Base-by-base conservation (phyloP, 2,113 vertebrate genomes). In the Ictalurus punctatus region DNA sequence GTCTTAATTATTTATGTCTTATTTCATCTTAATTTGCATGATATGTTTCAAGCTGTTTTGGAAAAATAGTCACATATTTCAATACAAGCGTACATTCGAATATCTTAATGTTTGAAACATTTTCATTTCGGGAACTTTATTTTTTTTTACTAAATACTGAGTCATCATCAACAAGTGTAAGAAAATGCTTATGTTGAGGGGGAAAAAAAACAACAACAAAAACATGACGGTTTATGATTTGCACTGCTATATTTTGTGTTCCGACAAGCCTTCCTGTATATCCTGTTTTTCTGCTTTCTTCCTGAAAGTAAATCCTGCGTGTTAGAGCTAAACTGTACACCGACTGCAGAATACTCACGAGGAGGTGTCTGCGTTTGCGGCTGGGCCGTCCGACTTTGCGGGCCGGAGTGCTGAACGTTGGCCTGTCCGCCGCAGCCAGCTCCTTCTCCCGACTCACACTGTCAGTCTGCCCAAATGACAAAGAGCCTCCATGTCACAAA, bases 341-440 rank as follows among this genome's bases (percentile, higher is more conserved):
- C 1, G 61, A 48, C 84, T 82, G 71, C 37, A 86, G 83, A 61
- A 83, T 89, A 97, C 98, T 98, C 93, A 99, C 98, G 89, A 94
- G 94, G 40, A 96, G 95, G 82, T 96, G 96, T 92, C 98, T 98
- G 94, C 96, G 97, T 91, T 98, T 99, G 86, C 96, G 94, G 89
- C 97, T 97, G 1, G 96, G 97, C 90, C 97, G 95, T 93, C 96
- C 97, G 52, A 94, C 95, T 94, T 97, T 97, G 93, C 95, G 96
- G 73, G 95, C 92, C 69, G 95, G 94, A 78, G 94, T 94, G 85
- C 95, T 96, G 74, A 96, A 94, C 87, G 96, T 94, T 37, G 95
- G 94, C 92, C 95, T 97, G 93, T 98, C 96, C 89, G 97, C 97
- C 85, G 94, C 96, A 95, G 92, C 94, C 25, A 93, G 93, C 90